phyloP scores from a whole-genome alignment of 1,140 invertebrate species.

The Caenorhabditis latens region DNA sequence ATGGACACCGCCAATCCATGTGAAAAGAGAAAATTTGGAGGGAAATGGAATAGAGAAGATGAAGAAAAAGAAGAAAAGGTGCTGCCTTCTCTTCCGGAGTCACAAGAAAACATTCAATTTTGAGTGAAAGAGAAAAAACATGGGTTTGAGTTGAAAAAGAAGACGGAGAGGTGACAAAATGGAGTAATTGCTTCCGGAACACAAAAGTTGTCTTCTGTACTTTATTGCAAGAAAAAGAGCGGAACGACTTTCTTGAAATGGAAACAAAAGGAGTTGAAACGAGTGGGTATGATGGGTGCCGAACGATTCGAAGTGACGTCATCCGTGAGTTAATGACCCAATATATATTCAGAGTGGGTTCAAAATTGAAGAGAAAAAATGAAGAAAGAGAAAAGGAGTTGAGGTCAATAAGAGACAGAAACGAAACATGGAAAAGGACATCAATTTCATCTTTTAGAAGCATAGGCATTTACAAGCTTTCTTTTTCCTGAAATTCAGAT shows the following conservation, averaged over 20 bases:
- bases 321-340: not conserved
- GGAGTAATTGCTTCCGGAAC: slow-evolving; percentile 48
- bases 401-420: not conserved
- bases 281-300: no score
- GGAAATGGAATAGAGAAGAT: not conserved
- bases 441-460: not conserved
- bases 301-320: slow-evolving; percentile 18
- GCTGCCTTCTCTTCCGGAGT: slow-evolving; percentile 9
- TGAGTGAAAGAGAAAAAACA: not conserved
- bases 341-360: not conserved
- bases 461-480: no score
- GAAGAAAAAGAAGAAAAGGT: not conserved
- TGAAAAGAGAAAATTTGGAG: not conserved
- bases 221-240: not conserved
- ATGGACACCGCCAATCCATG: not conserved
- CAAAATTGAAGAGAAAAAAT: not conserved
- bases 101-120: slow-evolving; percentile 32
- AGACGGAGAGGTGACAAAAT: not conserved
- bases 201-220: not conserved
- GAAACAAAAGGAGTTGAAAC: not conserved
- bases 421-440: not conserved
- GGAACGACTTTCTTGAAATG: not conserved
- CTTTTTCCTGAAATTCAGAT: no score
- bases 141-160: not conserved
- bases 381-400: not conserved